Percentiles rank a stretch among this genome's conserved stretches.
Evolutionary conservation across 2,797 vertebrate species (phyloP).

Genomic region (Merluccius polli): DNA sequence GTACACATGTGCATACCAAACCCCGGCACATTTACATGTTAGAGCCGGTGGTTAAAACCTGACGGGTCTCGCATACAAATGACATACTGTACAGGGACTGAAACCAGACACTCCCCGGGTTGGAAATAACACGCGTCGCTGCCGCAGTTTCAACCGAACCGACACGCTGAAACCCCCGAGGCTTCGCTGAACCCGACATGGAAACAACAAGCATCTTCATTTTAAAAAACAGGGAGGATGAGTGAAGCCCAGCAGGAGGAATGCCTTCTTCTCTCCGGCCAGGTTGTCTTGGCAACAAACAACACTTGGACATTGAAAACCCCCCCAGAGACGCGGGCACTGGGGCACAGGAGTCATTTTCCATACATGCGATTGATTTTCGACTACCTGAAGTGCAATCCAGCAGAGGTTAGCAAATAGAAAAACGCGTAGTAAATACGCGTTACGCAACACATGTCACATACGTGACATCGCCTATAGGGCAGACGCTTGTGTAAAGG

Average conservation of each 20-base stretch:
- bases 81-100: neutral
- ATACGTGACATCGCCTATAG: conserved; percentile 13
- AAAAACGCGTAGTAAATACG: no score
- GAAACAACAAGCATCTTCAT: conserved; percentile 50
- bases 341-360: neutral
- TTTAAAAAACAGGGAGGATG: conserved; percentile 63
- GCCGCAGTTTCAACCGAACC: conserved; percentile 36
- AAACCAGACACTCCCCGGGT: conserved; percentile 12
- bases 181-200: conserved; percentile 48
- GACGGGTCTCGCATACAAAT: neutral
- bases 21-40: neutral
- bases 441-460: neutral
- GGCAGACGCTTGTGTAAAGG: conserved; percentile 44
- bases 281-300: conserved; percentile 63
- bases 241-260: conserved; percentile 60
- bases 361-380: neutral
- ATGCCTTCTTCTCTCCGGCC: conserved; percentile 51
- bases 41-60: neutral
- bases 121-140: conserved; percentile 49
- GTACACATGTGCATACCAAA: neutral
- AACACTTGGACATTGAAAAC: neutral
- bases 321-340: neutral
- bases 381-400: neutral
- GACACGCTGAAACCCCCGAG: conserved; percentile 26
- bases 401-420: neutral